Evolutionary conservation across 2,797 vertebrate genomes (phyloP).

Genomic region (Botia kubotai): DNA sequence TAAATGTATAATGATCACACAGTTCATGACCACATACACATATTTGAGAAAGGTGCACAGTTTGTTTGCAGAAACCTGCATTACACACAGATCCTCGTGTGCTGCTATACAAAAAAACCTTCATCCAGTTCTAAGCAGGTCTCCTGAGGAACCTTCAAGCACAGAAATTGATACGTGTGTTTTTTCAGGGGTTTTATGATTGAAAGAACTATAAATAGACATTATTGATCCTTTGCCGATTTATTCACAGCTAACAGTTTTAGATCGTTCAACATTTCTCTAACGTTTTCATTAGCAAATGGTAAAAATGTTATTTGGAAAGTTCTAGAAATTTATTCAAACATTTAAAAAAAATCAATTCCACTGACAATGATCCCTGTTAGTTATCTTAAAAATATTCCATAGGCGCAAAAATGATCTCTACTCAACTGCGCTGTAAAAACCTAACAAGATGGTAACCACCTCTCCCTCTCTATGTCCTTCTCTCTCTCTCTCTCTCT

Average conservation of each 20-base stretch:
- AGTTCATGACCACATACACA: background rate
- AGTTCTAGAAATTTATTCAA: too few species aligned
- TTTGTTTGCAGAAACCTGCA: background rate
- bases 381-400: background rate
- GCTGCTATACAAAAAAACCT: background rate
- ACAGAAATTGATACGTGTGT: background rate
- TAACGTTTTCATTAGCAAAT: too few species aligned
- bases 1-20: too few species aligned
- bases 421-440: too few species aligned
- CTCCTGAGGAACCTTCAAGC: background rate
- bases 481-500: slow-evolving; percentile 13
- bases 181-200: background rate
- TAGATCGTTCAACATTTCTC: too few species aligned
- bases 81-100: too few species aligned
- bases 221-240: background rate
- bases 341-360: too few species aligned
- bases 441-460: too few species aligned
- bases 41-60: background rate
- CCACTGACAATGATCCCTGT: too few species aligned
- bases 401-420: background rate
- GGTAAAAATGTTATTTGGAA: too few species aligned
- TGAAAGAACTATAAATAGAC: background rate
- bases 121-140: background rate
- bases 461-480: slow-evolving; percentile 31
- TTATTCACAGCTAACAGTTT: background rate